A percentile compares a stretch with the other conserved stretches of the same genome.
Evolutionary conservation across 2,888 invertebrate genomes (phyloP).

Genomic region (Cephus rjabovi): DNA sequence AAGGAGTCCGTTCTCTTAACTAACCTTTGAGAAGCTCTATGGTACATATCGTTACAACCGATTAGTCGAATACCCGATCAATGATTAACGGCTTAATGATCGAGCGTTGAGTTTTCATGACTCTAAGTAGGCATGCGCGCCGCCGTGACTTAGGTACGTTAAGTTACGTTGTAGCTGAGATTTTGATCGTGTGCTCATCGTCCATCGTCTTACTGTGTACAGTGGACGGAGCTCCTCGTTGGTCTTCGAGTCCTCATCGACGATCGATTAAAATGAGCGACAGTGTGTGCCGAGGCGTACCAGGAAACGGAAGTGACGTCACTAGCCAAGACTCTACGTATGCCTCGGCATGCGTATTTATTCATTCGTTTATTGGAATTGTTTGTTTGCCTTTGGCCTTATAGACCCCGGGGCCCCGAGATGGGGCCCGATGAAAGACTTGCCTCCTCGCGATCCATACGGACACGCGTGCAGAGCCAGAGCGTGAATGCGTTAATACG

Average conservation of each 20-base stretch:
- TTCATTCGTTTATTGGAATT: constrained; percentile 56
- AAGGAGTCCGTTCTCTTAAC: neutral
- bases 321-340: constrained; percentile 36
- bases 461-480: neutral
- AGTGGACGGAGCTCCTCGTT: neutral
- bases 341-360: constrained; percentile 43
- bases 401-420: constrained; percentile 12
- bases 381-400: constrained; percentile 48
- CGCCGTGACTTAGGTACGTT: neutral
- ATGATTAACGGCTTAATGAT: neutral
- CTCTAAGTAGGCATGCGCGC: neutral
- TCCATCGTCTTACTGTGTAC: neutral
- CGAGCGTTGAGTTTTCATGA: neutral
- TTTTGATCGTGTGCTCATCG: neutral
- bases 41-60: neutral
- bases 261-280: constrained; percentile 54
- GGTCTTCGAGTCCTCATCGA: constrained; percentile 15
- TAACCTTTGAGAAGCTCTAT: neutral
- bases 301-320: constrained; percentile 63
- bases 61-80: neutral
- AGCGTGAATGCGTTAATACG: neutral
- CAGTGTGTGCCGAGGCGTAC: constrained; percentile 44
- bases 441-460: neutral
- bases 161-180: neutral
- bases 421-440: neutral